Conservation (phyloP, 2,113 vertebrate species). For the Crotalus horridus region DNA sequence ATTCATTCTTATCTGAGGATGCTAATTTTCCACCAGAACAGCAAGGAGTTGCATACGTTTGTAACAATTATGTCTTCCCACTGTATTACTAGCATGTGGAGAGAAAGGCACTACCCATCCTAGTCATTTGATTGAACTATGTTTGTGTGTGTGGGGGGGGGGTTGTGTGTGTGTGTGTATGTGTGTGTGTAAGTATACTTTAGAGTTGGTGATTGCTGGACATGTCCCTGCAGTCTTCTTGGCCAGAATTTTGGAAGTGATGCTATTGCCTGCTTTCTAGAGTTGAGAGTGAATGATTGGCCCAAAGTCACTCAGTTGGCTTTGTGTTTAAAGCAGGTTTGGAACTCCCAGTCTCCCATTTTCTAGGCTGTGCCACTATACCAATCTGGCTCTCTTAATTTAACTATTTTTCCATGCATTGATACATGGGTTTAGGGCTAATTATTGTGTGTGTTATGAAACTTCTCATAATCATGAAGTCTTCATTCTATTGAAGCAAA, state of each 20-base stretch:
- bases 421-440: not conserved
- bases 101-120: not conserved
- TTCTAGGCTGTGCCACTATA: not conserved
- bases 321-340: not conserved
- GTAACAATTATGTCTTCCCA: not conserved
- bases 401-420: not conserved
- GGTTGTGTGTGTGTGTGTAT: not conserved
- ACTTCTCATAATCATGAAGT: not conserved
- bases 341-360: not conserved
- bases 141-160: not conserved
- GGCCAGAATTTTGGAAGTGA: not conserved
- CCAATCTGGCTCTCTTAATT: not conserved
- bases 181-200: not conserved
- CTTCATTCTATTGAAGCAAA: not conserved
- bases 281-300: not conserved
- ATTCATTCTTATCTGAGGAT: not conserved
- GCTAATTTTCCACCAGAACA: not conserved
- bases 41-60: not conserved
- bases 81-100: no score
- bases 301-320: not conserved
- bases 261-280: not conserved
- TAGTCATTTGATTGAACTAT: not conserved
- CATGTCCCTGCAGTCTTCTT: not conserved
- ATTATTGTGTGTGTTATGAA: not conserved
- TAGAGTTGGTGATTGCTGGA: not conserved